Evolutionary conservation across 1,140 invertebrate species (phyloP), one percentile per base, ranked within the genome.

Genomic region (Pseudomyrmex pallidus): DNA sequence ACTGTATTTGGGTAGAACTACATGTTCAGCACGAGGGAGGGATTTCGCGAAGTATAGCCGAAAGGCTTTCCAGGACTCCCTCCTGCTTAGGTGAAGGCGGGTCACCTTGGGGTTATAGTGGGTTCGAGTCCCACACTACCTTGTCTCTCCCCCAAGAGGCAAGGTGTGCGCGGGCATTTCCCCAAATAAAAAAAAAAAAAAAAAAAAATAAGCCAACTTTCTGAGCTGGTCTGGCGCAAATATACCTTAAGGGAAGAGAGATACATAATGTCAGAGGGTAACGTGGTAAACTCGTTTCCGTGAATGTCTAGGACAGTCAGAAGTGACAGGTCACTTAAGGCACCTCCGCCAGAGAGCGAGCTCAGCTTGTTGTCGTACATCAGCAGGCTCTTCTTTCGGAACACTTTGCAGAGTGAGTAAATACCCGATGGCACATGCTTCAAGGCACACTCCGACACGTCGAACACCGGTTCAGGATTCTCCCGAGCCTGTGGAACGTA

Each of bases 351-450:
- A 84, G 95, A 95, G n/a, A 98, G 92, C 62, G 96, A 95, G 74
- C 95, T 94, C 77, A 98, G 92, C 72, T 95, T 94, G 93, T 98
- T 98, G 78, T 95, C 94, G 83, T 97, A 94, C 82, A 97, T 93
- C 90, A 95, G 94, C 66, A 97, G 92, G 61, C 94, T 93, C 87
- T 96, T 95, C 94, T 98, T 98, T 74, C 96, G 95, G 87, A 97
- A 96, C 59, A 98, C 96, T 92, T 96, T 96, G 92, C 97, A 97
- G 54, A 97, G 93, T 2, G 96, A 96, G 94, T 96, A 97, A 83
- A 97, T 96, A 67, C 97, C 96, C 72, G 95, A 94, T 25, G 97
- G 97, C 59, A 97, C 95, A 68, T 95, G 93, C 89, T 95, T 95
- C 66, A 97, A 94, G 86, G 95, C 94, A 93, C 97, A 97, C 82